Evolutionary conservation across 2,113 vertebrate genomes (phyloP), one percentile per base, ranked within the genome.

Genomic region (Regulus satrapa): DNA sequence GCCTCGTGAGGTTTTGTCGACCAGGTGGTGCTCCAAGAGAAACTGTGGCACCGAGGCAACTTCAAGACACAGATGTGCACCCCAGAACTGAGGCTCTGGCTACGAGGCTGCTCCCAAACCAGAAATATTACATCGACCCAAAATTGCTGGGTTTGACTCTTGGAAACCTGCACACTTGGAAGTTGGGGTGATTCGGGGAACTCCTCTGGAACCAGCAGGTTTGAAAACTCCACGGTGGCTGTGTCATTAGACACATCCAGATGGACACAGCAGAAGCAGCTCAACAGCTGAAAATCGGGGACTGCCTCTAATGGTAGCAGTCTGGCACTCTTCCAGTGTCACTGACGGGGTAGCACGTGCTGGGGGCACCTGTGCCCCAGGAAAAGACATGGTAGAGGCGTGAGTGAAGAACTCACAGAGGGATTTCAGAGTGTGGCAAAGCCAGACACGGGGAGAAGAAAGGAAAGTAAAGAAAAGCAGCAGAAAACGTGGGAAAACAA

Each of bases 71-170:
- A 13, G 79, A 29, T 1, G 10, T 0, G 5, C 32, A 2, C 7
- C 71, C 62, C 2, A 0, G 51, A 59, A 61, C 45, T 0, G 5
- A 61, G 61, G 66, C 40, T 25, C 4, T 0, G 0, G 66, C 79
- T 72, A 38, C 0, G 2, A 71, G 38, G n/a, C 32, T 8, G 10
- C n/a, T 91, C 51, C 29, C 68, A 54, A 46, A 71, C 26, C 75
- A 90, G 55, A 68, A 69, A 58, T 8, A 25, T 7, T 12, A 51
- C 82, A 64, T 1, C 46, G 64, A 59, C 38, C 62, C 69, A 78
- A 40, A 46, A 56, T 3, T 1, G 2, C 12, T 1, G 8, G n/a
- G 29, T 49, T 31, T 31, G 54, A 31, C 36, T 63, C 46, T 10
- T 43, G 87, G 69, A 85, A 78, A 66, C 9, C 40, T 10, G 89